Evolutionary conservation across 2,113 vertebrate genomes (phyloP), one percentile per base, ranked within the genome.

Genomic region (Tachycineta bicolor): DNA sequence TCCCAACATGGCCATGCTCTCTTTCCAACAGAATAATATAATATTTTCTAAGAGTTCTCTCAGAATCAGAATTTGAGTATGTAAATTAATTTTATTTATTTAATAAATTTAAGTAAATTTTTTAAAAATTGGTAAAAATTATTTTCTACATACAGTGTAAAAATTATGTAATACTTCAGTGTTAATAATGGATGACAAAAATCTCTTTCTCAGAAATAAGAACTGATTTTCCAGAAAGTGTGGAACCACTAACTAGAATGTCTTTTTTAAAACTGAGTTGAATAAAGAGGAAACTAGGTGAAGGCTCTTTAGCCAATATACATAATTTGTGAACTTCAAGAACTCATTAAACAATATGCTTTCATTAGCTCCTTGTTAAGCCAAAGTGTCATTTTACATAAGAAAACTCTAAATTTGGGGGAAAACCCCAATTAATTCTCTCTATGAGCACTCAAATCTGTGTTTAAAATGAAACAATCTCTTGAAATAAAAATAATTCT

Each of bases 1-100:
- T 28, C 26, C 14, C 31, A 53, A 1, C 3, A 16, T 14, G 3
- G 0, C 6, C 52, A 4, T 3, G 3, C 14, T 83, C 6, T 71
- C 29, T 58, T 87, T 81, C 20, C 17, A 83, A 80, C 2, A 60
- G 7, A 64, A 58, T 13, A 26, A 56, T 20, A 18, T 29, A 13
- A 75, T 33, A 37, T 49, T 18, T 58, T 62, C 22, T n/a, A 43
- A 29, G 21, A 76, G 55, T 55, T 49, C 18, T 39, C 17, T 58
- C 52, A 65, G 64, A 83, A 76, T 25, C 12, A 29, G 59, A 83
- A 74, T 70, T 77, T 4, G 74, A 53, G 28, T 37, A 6, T 60
- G 10, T 3, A 43, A 33, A 46, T 0, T 59, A 60, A 52, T 26
- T 76, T 94, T 68, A 16, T 46, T n/a, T 58, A 8, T 53, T 39